Evolutionary conservation across 2,888 invertebrate species (phyloP), one percentile per base, ranked within the genome.

Genomic region (Drosophila phalerata): DNA sequence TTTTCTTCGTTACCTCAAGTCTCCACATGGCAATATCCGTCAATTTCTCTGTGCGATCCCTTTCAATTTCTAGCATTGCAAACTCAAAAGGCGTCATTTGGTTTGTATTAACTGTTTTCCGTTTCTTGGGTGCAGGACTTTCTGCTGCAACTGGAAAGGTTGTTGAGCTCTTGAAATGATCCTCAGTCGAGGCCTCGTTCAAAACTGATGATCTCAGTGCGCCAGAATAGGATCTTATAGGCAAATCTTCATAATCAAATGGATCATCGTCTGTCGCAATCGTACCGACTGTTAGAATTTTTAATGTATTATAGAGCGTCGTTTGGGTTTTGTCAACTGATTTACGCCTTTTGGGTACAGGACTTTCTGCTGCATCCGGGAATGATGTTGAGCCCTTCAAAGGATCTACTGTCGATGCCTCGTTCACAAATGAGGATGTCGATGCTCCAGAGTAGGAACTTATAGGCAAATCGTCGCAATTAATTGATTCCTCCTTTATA

Each of bases 31-130:
- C 68, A 40, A 38, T 45, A 19, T 19, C 37, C 5, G 43, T 34
- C 55, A 67, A 17, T 5, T 38, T 22, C 5, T 40, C 28, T 1
- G 52, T 30, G 11, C 65, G 49, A 22, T 60, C 65, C 1, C 13
- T 43, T 37, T 65, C 60, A 10, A 60, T 51, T 5, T 52, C 19
- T 8, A 60, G 17, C 65, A 60, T 51, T 8, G 37, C 45, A 10
- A 10, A 13, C 45, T 65, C 65, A 2, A 60, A 65, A 5, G 60
- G 37, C 8, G 65, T 60, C 10, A 60, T 19, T 25, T 61, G 40
- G 15, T 4, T 55, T 11, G 30, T 3, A 22, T 38, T 25, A 5
- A 4, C 25, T 15, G 22, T n/a, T 15, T 52, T 52, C 6, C 9
- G 37, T 22, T n/a, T 45, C 9, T 15, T 38, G 15, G 38, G 3